These are phyloP conservation scores for Sebastes trivittatus DNA, from an alignment of 2,797 vertebrate genomes.

Conservation along the genomic window DNA sequence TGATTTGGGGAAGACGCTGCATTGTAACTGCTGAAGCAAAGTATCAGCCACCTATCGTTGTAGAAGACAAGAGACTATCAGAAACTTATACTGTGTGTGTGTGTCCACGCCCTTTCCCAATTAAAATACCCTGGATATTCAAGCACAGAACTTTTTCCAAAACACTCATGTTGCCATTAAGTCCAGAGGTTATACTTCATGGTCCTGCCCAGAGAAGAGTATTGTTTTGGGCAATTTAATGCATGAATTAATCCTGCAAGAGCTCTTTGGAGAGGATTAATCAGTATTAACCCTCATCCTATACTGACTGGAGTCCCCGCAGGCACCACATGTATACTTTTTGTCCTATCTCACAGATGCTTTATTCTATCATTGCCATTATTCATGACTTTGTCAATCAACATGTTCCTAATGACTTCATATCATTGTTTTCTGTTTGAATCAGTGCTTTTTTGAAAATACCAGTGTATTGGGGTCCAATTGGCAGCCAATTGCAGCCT, in stretches of 20 bases:
- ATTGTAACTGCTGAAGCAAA: neutral
- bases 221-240: conserved; percentile 44
- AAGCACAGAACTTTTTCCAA: neutral
- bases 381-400: too few relatives aligned
- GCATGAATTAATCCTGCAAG: conserved; percentile 51
- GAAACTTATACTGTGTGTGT: neutral
- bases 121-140: neutral
- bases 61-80: neutral
- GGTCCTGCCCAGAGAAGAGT: neutral
- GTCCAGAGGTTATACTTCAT: conserved; percentile 20
- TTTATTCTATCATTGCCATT: too few relatives aligned
- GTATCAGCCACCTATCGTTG: neutral
- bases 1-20: neutral
- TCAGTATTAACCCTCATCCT: conserved; percentile 6
- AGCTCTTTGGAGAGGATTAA: conserved; percentile 38
- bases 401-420: too few relatives aligned
- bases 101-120: conserved; percentile 28
- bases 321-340: too few relatives aligned
- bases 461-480: too few relatives aligned
- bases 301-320: too few relatives aligned
- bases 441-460: too few relatives aligned
- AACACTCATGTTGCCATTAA: conserved; percentile 13
- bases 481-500: too few relatives aligned
- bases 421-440: too few relatives aligned
- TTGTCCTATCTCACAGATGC: neutral